Evolutionary conservation across 2,797 vertebrate species (phyloP), one percentile per base, ranked within the genome.

Genomic region (Cyprinodon diabolis): DNA sequence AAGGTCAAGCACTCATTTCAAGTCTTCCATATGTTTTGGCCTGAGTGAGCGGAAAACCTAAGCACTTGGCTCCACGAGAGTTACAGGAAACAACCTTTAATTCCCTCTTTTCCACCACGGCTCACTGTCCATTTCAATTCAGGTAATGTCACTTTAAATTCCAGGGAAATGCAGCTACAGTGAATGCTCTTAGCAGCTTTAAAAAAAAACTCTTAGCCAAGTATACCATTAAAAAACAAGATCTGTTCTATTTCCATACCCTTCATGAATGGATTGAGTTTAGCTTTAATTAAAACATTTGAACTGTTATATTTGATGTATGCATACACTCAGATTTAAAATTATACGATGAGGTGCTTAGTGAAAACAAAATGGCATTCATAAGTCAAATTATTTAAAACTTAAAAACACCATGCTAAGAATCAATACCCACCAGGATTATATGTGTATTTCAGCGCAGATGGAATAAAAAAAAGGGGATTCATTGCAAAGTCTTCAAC

Each of bases 131-230:
- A 74, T 49, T 66, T 80, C 63, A 82, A 86, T 82, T 43, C 76
- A 80, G 79, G 86, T 79, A 78, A 82, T 52, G 66, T 67, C 77
- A 72, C 84, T 80, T 83, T 71, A 77, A 86, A 84, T 78, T 77
- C 72, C 51, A 75, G 71, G 55, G 58, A 67, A 66, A 69, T 76
- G 63, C 68, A 81, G 83, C 72, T 74, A 72, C 63, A 70, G 70
- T 19, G 14, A 69, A 0, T 43, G 40, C 4, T 58, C 10, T 56
- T 2, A 55, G 54, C 62, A 49, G 67, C 47, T 73, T 66, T 69
- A 43, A 7, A 5, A 43, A 40, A 43, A 43, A 43, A 7, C 40
- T 30, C 58, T 17, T 17, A 52, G 17, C 51, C 51, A 52, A 21
- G 8, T 21, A 52, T 21, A 21, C 17, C 51, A 7, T 5, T 19